Percentiles rank a stretch among this genome's conserved stretches.
phyloP scores from a whole-genome alignment of 92 coral and sea anemone genomes.

The Epizoanthus scotinus region DNA sequence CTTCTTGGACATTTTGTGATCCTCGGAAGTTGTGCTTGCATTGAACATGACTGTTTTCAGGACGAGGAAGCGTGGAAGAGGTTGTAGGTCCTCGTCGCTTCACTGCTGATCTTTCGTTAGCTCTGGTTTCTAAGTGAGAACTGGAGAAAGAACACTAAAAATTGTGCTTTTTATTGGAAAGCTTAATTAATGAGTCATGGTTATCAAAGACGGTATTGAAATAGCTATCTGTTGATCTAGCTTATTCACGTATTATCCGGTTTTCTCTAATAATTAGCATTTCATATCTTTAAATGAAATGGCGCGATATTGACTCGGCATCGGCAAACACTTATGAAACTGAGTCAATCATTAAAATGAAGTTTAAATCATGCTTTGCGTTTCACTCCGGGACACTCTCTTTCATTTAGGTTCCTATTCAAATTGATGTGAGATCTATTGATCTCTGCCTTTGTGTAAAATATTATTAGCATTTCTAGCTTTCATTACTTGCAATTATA shows the following conservation, averaged over 20 bases:
- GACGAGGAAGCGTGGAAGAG: background rate
- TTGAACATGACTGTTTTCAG: background rate
- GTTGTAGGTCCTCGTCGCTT: background rate
- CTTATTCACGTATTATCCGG: too few species aligned
- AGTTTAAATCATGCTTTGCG: background rate
- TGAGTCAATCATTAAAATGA: conserved; percentile 1
- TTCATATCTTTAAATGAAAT: background rate
- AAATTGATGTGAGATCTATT: background rate
- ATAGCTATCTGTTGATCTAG: background rate
- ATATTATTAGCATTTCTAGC: background rate
- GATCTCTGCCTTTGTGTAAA: background rate
- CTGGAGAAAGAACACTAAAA: background rate
- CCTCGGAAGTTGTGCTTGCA: background rate
- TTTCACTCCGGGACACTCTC: background rate
- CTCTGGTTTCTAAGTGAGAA: background rate
- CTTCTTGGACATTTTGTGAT: background rate
- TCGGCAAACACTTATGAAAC: background rate
- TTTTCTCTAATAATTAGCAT: too few species aligned
- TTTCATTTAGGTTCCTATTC: background rate
- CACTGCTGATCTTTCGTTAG: background rate
- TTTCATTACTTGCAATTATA: background rate
- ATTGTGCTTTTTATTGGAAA: background rate
- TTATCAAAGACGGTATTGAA: background rate
- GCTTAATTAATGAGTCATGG: background rate
- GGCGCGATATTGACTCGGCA: background rate